These are phyloP conservation scores for Sturnus vulgaris DNA, from an alignment of 2,113 vertebrate genomes.

Conservation along the genomic window DNA sequence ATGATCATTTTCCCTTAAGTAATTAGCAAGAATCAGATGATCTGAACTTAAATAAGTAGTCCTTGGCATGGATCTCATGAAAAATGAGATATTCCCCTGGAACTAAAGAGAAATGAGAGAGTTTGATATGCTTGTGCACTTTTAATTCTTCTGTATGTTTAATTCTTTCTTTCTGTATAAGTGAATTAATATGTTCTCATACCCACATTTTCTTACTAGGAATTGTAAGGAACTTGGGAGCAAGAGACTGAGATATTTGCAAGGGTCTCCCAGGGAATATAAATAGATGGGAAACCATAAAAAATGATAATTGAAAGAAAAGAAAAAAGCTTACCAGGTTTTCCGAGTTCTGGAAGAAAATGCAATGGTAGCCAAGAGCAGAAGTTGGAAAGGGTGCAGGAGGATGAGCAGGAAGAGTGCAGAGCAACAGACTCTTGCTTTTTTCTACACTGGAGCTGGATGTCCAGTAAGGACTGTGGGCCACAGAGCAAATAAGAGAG, in stretches of 20 bases:
- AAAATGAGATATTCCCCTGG: not conserved
- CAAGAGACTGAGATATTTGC: not conserved
- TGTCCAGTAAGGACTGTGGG: no score
- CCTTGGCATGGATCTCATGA: not conserved
- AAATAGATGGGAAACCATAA: not conserved
- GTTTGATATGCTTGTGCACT: not conserved
- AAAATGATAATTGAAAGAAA: not conserved
- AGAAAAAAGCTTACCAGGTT: not conserved
- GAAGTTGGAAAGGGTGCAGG: not conserved
- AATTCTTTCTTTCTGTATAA: no score
- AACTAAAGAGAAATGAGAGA: not conserved
- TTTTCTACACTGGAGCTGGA: not conserved
- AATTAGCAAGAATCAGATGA: not conserved
- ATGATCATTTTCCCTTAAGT: not conserved
- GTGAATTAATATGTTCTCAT: not conserved
- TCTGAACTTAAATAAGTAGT: not conserved
- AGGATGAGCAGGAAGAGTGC: not conserved
- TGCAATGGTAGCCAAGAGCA: accelerated
- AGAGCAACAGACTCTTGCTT: not conserved
- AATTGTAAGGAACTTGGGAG: not conserved
- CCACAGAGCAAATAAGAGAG: not conserved
- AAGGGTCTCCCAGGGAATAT: not conserved
- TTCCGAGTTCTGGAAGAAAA: not conserved
- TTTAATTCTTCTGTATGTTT: no score
- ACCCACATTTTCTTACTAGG: not conserved